Conservation (phyloP, 2,888 invertebrate genomes). For the Protonemura montana region DNA sequence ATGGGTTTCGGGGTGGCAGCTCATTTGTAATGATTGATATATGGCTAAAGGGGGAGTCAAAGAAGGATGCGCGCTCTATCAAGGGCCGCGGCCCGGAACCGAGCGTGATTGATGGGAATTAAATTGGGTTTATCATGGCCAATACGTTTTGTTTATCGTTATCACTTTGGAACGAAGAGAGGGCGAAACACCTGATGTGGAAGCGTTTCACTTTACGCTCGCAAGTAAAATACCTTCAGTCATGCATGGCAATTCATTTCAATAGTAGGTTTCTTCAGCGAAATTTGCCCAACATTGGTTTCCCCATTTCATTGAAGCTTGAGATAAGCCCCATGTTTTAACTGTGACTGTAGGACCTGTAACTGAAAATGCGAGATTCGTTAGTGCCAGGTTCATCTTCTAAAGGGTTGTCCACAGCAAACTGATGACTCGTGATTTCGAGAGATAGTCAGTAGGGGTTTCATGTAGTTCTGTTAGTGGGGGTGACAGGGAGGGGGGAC, state of each 20-base stretch:
- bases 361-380: background rate
- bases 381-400: background rate
- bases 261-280: background rate
- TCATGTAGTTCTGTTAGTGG: no score
- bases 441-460: background rate
- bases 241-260: background rate
- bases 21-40: constrained; percentile 40
- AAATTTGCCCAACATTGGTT: background rate
- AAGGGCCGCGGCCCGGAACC: background rate
- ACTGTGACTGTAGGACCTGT: background rate
- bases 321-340: no score
- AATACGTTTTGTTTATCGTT: constrained; percentile 7
- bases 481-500: background rate
- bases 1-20: background rate
- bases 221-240: background rate
- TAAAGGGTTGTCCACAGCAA: background rate
- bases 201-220: background rate
- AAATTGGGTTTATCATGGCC: constrained; percentile 22
- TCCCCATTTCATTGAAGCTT: no score
- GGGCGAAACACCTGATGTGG: background rate
- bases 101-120: constrained; percentile 18
- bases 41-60: constrained; percentile 14
- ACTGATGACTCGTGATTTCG: background rate
- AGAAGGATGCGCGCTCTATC: constrained; percentile 26
- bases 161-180: background rate